Percentiles rank a stretch among this genome's conserved stretches.
Evolutionary conservation across 2,113 vertebrate genomes (phyloP).

Genomic region (Gnathonemus echidnorhynchus): DNA sequence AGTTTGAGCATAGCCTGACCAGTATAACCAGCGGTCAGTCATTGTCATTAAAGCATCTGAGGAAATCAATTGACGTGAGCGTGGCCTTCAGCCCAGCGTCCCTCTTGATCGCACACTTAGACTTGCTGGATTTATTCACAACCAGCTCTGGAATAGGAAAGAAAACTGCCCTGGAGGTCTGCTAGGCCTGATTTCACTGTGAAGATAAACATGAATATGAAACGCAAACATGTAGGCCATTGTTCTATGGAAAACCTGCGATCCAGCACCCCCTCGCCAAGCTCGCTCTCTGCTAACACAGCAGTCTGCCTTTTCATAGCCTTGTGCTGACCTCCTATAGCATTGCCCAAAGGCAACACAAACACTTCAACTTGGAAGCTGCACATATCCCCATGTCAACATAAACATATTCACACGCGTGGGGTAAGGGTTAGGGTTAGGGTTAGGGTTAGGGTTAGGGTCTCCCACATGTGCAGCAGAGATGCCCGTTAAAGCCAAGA

Average conservation of each 20-base stretch:
- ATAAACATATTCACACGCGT: neutral
- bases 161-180: neutral
- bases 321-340: neutral
- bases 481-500: neutral
- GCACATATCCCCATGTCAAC: neutral
- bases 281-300: neutral
- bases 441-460: neutral
- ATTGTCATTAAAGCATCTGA: neutral
- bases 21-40: neutral
- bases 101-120: neutral
- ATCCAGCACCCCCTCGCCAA: no score
- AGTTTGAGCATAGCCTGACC: no score
- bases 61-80: neutral
- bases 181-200: neutral
- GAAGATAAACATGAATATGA: neutral
- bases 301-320: neutral
- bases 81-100: neutral
- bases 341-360: neutral
- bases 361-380: neutral
- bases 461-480: neutral
- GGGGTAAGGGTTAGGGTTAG: neutral
- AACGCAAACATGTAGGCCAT: neutral
- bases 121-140: neutral
- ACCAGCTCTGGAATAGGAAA: neutral
- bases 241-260: neutral